Evolutionary conservation across 92 coral and sea anemone species (phyloP).

Genomic region (Epizoanthus ramosus): DNA sequence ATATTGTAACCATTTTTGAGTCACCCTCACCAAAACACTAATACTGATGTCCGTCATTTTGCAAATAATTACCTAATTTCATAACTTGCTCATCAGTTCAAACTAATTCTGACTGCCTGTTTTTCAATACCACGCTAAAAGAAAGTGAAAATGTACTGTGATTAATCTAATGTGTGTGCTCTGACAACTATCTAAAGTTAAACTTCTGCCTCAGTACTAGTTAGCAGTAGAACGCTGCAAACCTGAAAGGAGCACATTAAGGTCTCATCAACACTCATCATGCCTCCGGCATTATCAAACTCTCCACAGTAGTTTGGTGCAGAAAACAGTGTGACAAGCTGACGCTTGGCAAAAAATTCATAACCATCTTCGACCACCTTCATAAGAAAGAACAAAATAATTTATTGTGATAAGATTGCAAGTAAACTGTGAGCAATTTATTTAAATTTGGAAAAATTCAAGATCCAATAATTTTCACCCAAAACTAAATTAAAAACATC

Average conservation of each 20-base stretch:
- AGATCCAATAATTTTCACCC: too few relatives aligned
- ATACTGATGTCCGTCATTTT: too few relatives aligned
- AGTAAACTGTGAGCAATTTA: not conserved
- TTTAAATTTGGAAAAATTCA: too few relatives aligned
- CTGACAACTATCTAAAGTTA: not conserved
- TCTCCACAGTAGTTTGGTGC: slow-evolving; percentile 99
- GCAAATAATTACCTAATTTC: too few relatives aligned
- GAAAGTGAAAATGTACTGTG: too few relatives aligned
- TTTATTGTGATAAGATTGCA: not conserved
- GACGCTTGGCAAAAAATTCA: slow-evolving; percentile 98
- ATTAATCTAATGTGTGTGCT: too few relatives aligned
- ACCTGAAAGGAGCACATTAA: slow-evolving; percentile 99
- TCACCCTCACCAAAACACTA: too few relatives aligned
- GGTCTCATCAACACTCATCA: slow-evolving; percentile 99
- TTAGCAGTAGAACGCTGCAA: not conserved
- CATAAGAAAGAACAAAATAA: not conserved
- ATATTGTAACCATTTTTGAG: too few relatives aligned
- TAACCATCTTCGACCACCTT: slow-evolving; percentile 99
- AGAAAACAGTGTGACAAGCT: slow-evolving; percentile 94
- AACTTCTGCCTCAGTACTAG: not conserved
- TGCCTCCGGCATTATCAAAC: slow-evolving; percentile 99
- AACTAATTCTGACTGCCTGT: too few relatives aligned
- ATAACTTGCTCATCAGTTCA: too few relatives aligned
- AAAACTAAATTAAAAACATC: not conserved
- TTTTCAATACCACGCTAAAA: too few relatives aligned